Percentiles rank a stretch among this genome's conserved stretches.
phyloP scores from a whole-genome alignment of 2,888 invertebrate species.

The Hydraecia micacea region DNA sequence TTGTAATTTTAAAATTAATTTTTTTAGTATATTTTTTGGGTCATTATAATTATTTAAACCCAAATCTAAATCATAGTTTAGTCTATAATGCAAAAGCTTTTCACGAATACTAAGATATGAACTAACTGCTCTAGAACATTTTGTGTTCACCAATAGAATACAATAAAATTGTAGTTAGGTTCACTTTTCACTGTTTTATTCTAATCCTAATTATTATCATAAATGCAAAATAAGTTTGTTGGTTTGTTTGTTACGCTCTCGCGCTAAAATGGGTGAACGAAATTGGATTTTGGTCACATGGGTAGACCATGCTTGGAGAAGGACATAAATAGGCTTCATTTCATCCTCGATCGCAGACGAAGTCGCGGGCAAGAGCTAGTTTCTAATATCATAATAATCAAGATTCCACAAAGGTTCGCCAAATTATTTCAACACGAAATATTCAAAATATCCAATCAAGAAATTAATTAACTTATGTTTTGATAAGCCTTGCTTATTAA shows the following conservation, averaged over 20 bases:
- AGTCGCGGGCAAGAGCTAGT: neutral
- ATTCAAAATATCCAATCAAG: slow-evolving; percentile 62
- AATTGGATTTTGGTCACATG: too few relatives aligned
- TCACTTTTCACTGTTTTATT: neutral
- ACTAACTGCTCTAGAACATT: neutral
- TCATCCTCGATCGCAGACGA: neutral
- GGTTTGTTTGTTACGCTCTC: too few relatives aligned
- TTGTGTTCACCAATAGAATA: neutral
- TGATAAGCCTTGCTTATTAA: slow-evolving; percentile 63
- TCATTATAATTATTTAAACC: too few relatives aligned
- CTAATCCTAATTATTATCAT: too few relatives aligned
- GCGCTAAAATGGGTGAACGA: too few relatives aligned
- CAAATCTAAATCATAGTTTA: neutral
- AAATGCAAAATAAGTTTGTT: too few relatives aligned
- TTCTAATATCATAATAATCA: slow-evolving; percentile 14
- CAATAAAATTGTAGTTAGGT: neutral
- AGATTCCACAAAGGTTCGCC: slow-evolving; percentile 25
- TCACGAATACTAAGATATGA: neutral
- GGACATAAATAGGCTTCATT: too few relatives aligned
- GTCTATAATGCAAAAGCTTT: neutral
- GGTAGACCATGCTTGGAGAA: too few relatives aligned
- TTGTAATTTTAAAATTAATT: too few relatives aligned
- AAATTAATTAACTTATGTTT: slow-evolving; percentile 66
- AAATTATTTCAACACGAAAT: slow-evolving; percentile 41
- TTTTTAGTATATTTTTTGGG: too few relatives aligned